Base-by-base conservation (phyloP, 2,113 vertebrate species). In the Aphyosemion australe region DNA sequence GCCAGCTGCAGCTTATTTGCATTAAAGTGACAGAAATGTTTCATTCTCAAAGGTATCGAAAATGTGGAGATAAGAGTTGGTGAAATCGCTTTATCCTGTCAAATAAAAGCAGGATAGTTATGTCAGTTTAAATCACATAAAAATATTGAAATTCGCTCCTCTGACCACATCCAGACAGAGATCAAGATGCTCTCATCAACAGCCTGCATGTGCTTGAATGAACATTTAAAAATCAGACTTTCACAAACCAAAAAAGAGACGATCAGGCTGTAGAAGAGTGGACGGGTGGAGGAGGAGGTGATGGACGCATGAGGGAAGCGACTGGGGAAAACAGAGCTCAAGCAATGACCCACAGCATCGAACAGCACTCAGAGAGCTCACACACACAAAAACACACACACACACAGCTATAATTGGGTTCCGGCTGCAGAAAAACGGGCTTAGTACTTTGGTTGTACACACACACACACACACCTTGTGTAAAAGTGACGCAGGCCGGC, bases 361-460 rank as follows among this genome's bases (percentile, higher is more conserved):
- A 54, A 63, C 26, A 26, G 14, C 53, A 69, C 60, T 68, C 26
- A 67, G 39, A 69, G 41, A 49, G 8, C 54, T 55, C 41, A 48
- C 26, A 47, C 15, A 57, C 9, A 58, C 11, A 47, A 19, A 52
- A 41, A 65, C 9, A 57, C 53, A 74, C 19, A 50, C 31, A 65
- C 54, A 65, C 48, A 46, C 6, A 1, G 34, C 61, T 84, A 65
- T 67, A 79, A 77, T 64, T 71, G 71, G 74, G 39, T 60, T 50
- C 60, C 63, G 71, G 73, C 65, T 62, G 51, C 51, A 59, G 43
- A 74, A 75, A 81, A 74, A 31, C 56, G 55, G 51, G 48, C 74
- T 79, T 62, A 77, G 74, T 80, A 82, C 82, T 76, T 84, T 74
- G 68, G 72, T 68, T 64, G 49, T 1, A 58, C 34, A 68, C 43